Evolutionary conservation across 64 coral and sea anemone genomes (phyloP).

Genomic region (Actinia equina): DNA sequence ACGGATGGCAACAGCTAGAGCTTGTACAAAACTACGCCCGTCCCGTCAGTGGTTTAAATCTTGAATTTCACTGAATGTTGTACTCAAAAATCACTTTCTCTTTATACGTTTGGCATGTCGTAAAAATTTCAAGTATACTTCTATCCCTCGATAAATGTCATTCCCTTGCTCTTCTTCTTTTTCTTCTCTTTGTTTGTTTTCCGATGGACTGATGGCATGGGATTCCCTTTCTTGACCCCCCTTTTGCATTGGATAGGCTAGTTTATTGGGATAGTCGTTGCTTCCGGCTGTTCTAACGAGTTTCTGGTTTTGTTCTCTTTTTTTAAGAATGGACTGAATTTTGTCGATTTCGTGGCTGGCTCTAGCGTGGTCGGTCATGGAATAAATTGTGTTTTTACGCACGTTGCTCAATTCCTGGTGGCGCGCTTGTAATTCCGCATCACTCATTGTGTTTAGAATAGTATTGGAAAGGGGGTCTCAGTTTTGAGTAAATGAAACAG

Average conservation of each 20-base stretch:
- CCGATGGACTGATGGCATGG: background rate
- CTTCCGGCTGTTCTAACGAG: too few relatives aligned
- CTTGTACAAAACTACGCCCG: background rate
- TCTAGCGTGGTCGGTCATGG: background rate
- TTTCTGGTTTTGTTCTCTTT: background rate
- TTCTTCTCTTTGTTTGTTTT: background rate
- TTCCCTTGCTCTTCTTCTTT: background rate
- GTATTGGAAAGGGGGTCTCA: background rate
- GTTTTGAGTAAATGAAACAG: background rate
- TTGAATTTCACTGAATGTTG: background rate
- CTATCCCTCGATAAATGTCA: background rate
- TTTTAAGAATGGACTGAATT: background rate
- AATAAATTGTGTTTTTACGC: background rate
- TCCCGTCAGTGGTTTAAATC: background rate
- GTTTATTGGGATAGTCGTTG: background rate
- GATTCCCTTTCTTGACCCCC: background rate
- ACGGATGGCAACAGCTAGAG: background rate
- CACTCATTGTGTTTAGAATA: background rate
- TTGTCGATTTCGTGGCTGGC: background rate
- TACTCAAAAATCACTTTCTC: background rate
- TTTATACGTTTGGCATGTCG: conserved; percentile 2
- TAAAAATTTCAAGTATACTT: conserved; percentile 1
- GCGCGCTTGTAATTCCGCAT: background rate
- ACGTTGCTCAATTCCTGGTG: background rate
- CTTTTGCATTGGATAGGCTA: background rate